Conservation (phyloP, 2,797 vertebrate genomes). For the Neoniphon sammara region DNA sequence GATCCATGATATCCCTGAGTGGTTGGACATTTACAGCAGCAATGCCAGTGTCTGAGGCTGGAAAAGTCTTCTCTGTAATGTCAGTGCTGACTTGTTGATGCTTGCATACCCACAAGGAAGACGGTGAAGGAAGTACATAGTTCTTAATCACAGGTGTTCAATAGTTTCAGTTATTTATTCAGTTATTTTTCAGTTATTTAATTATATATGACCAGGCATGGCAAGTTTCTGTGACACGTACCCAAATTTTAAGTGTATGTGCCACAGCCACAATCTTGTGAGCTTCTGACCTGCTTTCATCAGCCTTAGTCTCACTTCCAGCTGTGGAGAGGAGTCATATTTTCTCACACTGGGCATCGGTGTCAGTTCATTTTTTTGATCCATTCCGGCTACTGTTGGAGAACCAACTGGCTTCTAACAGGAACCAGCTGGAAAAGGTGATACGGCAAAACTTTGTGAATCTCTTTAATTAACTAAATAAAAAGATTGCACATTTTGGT, state of each 20-base stretch:
- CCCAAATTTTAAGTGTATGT: neutral
- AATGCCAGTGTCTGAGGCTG: slow-evolving; percentile 4
- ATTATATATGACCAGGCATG: neutral
- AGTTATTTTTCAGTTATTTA: too few relatives aligned
- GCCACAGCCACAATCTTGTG: neutral
- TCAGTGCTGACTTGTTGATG: slow-evolving; percentile 1
- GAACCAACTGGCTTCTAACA: neutral
- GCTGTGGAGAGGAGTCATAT: slow-evolving; percentile 13
- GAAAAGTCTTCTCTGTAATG: slow-evolving; percentile 18
- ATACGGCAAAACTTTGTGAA: slow-evolving; percentile 20
- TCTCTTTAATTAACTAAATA: slow-evolving; percentile 47
- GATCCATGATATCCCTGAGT: slow-evolving; percentile 30
- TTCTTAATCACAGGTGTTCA: neutral
- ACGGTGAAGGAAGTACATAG: neutral
- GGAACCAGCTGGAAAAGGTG: slow-evolving; percentile 18
- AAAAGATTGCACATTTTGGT: slow-evolving; percentile 28
- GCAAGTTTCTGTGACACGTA: neutral
- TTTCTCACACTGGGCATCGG: slow-evolving; percentile 16
- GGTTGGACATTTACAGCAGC: slow-evolving; percentile 20
- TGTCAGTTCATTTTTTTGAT: neutral
- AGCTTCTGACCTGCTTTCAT: neutral
- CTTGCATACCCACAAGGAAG: neutral
- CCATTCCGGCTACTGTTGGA: neutral
- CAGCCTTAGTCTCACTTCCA: slow-evolving; percentile 9
- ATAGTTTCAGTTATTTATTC: too few relatives aligned